Evolutionary conservation across 2,888 invertebrate species (phyloP).

Genomic region (Ceratothoa steindachneri): DNA sequence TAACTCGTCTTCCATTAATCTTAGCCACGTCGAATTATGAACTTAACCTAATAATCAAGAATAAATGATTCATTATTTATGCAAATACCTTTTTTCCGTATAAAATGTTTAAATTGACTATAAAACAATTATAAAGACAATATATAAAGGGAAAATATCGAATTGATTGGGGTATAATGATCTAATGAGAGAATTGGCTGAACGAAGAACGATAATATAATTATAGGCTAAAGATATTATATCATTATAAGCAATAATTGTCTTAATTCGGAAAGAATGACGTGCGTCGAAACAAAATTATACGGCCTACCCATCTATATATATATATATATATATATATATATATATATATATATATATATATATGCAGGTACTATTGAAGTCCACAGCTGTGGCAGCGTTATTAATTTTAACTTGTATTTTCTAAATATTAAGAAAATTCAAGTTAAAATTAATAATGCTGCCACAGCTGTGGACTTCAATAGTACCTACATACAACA

Average conservation of each 20-base stretch:
- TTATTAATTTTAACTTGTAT: no score
- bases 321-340: background rate
- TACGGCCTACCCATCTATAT: background rate
- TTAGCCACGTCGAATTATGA: constrained; percentile 4
- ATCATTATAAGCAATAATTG: constrained; percentile 1
- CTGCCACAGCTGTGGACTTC: no score
- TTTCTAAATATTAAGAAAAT: no score
- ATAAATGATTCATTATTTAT: constrained; percentile 10
- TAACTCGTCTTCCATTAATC: constrained; percentile 9
- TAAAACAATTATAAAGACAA: constrained; percentile 10
- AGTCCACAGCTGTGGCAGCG: no score
- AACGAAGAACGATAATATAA: background rate
- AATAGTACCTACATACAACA: no score
- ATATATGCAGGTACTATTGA: no score
- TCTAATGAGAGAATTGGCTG: background rate
- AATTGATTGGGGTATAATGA: background rate
- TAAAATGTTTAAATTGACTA: constrained; percentile 8
- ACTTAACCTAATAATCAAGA: constrained; percentile 12
- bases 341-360: background rate
- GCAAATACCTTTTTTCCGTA: constrained; percentile 3
- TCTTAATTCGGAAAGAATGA: background rate
- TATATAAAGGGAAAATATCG: background rate
- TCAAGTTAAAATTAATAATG: no score
- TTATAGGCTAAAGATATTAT: constrained; percentile 1
- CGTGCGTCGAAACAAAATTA: constrained; percentile 7